Percentiles rank a stretch among this genome's conserved stretches.
phyloP scores from a whole-genome alignment of 2,797 vertebrate genomes.

The Leptatherina wallacei region DNA sequence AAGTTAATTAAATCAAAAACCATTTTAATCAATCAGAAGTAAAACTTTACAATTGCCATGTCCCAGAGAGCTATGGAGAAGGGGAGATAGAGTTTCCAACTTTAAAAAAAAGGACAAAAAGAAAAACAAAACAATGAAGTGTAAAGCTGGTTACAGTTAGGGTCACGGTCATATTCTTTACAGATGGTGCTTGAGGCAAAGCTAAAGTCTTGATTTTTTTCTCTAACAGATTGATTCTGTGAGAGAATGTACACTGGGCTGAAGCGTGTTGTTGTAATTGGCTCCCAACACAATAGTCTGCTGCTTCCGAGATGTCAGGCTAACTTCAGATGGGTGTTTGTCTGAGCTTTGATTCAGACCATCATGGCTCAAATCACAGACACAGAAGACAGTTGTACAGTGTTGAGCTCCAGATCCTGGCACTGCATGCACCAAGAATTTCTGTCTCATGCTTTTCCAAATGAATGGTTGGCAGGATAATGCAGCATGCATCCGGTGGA shows the following conservation, averaged over 20 bases:
- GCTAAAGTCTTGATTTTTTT: slow-evolving; percentile 30
- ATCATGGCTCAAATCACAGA: slow-evolving; percentile 58
- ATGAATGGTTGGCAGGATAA: slow-evolving; percentile 66
- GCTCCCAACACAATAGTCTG: slow-evolving; percentile 60
- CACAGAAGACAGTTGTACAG: slow-evolving; percentile 59
- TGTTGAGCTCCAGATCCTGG: slow-evolving; percentile 65
- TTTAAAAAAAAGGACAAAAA: slow-evolving; percentile 19
- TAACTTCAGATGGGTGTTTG: slow-evolving; percentile 65
- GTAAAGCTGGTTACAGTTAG: slow-evolving; percentile 51
- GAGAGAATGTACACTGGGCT: slow-evolving; percentile 57
- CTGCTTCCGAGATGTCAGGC: slow-evolving; percentile 55
- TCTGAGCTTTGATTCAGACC: slow-evolving; percentile 62
- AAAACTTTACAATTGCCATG: slow-evolving; percentile 10
- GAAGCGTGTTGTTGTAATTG: slow-evolving; percentile 68
- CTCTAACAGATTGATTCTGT: slow-evolving; percentile 51
- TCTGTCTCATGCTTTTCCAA: slow-evolving; percentile 68
- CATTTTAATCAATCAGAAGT: not conserved
- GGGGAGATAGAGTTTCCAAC: slow-evolving; percentile 10
- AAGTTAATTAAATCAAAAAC: not conserved
- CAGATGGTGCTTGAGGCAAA: slow-evolving; percentile 55
- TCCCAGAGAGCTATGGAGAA: slow-evolving; percentile 12
- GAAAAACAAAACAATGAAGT: slow-evolving; percentile 18
- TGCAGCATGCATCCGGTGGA: slow-evolving; percentile 59
- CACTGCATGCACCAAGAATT: slow-evolving; percentile 58
- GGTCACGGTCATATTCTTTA: slow-evolving; percentile 48